Percentiles rank a stretch among this genome's conserved stretches.
These are phyloP conservation scores for Protula sp. DNA, from an alignment of 2,888 invertebrate species.

Conservation along the genomic window DNA sequence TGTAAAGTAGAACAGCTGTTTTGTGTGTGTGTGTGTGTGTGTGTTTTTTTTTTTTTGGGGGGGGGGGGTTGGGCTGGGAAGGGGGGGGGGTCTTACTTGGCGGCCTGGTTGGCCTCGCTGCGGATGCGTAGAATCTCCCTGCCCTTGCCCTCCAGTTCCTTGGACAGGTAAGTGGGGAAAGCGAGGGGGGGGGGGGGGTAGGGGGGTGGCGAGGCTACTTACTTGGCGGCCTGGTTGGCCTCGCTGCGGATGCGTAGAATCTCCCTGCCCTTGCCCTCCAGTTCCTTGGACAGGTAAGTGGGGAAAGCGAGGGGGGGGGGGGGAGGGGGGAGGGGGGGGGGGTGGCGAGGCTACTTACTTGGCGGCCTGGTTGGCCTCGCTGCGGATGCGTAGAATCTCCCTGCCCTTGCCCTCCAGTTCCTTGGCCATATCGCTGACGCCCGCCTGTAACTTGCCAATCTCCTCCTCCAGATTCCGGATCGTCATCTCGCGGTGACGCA, in stretches of 20 bases:
- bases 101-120: constrained; percentile 37
- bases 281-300: constrained; percentile 36
- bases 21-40: too few species aligned
- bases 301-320: too few species aligned
- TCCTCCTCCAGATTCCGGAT: constrained; percentile 42
- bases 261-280: constrained; percentile 43
- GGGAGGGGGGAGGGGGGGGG: too few species aligned
- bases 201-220: too few species aligned
- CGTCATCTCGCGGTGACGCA: constrained; percentile 37
- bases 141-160: constrained; percentile 40
- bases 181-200: too few species aligned
- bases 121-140: constrained; percentile 41
- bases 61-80: too few species aligned
- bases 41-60: too few species aligned
- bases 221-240: constrained; percentile 35
- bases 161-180: too few species aligned
- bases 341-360: too few species aligned
- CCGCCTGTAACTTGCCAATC: constrained; percentile 31
- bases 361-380: constrained; percentile 37
- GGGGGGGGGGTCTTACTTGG: too few species aligned
- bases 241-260: constrained; percentile 40
- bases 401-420: constrained; percentile 42
- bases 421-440: constrained; percentile 33
- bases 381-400: constrained; percentile 40
- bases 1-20: too few species aligned